Evolutionary conservation across 2,888 invertebrate genomes (phyloP).

Genomic region (Drosophila peninsularis): DNA sequence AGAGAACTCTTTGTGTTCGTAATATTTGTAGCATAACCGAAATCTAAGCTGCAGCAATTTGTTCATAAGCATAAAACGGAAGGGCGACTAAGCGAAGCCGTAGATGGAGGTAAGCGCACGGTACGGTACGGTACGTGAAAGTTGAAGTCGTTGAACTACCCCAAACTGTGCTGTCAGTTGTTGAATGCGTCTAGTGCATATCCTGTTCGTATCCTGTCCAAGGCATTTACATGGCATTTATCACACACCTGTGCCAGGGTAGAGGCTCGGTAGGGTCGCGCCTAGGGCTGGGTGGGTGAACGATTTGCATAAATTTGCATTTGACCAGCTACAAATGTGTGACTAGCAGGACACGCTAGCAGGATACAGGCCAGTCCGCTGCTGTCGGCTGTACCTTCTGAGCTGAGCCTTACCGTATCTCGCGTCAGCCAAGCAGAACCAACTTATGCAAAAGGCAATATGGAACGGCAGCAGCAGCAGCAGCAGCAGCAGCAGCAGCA

Average conservation of each 20-base stretch:
- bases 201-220: constrained; percentile 46
- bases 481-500: constrained; percentile 36
- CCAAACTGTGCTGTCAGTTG: constrained; percentile 29
- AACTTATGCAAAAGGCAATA: constrained; percentile 65
- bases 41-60: constrained; percentile 8
- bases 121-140: neutral
- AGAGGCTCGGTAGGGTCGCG: neutral
- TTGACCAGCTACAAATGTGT: constrained; percentile 18
- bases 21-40: constrained; percentile 4
- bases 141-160: constrained; percentile 9
- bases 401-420: constrained; percentile 6
- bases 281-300: neutral
- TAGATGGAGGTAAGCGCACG: neutral
- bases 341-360: neutral
- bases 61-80: neutral
- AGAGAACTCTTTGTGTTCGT: neutral
- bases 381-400: neutral
- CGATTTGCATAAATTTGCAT: constrained; percentile 71
- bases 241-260: constrained; percentile 62
- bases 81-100: neutral
- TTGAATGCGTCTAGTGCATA: constrained; percentile 48
- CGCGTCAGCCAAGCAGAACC: constrained; percentile 49
- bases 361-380: too few species aligned
- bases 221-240: constrained; percentile 65
- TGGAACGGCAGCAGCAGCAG: constrained; percentile 29